phyloP scores from a whole-genome alignment of 2,797 vertebrate genomes.

The Hypotaenidia philippensis region DNA sequence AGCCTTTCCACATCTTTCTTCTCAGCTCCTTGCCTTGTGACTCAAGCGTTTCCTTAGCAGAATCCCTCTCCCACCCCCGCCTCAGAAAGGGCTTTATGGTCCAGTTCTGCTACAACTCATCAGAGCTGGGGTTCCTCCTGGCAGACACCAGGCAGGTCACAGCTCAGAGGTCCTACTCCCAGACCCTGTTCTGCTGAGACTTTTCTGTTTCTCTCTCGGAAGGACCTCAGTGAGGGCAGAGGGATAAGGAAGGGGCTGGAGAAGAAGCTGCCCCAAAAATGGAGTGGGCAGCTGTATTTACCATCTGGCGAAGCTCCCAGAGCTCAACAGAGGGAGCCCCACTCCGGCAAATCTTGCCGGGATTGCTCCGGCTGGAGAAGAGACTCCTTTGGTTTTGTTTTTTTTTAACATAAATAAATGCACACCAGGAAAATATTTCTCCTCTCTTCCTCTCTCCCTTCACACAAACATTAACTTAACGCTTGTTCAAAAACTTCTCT shows the following conservation, averaged over 20 bases:
- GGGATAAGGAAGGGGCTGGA: background rate
- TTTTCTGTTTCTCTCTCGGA: background rate
- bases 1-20: slow-evolving; percentile 19
- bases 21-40: slow-evolving; percentile 9
- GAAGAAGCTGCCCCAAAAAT: background rate
- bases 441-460: background rate
- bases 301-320: slow-evolving; percentile 37
- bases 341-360: background rate
- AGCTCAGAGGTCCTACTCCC: background rate
- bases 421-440: background rate
- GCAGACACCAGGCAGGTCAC: background rate
- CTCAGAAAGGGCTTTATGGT: background rate
- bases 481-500: background rate
- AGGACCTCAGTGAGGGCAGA: background rate
- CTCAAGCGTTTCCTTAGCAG: slow-evolving; percentile 3
- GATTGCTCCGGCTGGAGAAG: background rate
- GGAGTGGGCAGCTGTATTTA: background rate
- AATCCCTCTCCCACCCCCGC: background rate
- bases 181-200: background rate
- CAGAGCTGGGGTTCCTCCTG: background rate
- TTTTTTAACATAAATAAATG: background rate
- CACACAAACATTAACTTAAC: background rate
- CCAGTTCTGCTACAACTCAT: background rate
- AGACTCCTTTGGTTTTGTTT: background rate
- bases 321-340: slow-evolving; percentile 72